Conservation (phyloP, 2,888 invertebrate species). For the Geotrupes spiniger region DNA sequence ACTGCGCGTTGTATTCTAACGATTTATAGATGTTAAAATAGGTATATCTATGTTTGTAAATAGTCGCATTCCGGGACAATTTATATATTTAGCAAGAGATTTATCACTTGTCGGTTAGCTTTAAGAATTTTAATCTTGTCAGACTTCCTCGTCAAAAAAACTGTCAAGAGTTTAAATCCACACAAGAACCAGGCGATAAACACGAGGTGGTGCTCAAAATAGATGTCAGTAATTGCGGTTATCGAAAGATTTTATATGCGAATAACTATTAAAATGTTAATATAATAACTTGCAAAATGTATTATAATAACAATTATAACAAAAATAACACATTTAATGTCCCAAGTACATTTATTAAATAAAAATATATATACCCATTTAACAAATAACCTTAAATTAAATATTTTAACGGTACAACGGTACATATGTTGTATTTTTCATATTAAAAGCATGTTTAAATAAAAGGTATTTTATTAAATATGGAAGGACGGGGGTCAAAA, state of each 20-base stretch:
- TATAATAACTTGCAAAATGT: no score
- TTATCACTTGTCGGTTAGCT: conserved; percentile 47
- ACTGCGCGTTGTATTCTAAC: conserved; percentile 9
- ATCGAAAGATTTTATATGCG: background rate
- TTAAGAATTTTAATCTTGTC: conserved; percentile 47
- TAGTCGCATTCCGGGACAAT: conserved; percentile 48
- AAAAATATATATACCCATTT: no score
- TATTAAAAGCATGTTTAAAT: no score
- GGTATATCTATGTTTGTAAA: conserved; percentile 33
- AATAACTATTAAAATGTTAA: no score
- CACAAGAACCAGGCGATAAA: conserved; percentile 4
- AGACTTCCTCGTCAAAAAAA: conserved; percentile 39
- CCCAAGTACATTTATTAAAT: no score
- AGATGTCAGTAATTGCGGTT: background rate
- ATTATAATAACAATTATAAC: no score
- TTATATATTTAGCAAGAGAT: conserved; percentile 51
- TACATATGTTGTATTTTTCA: no score
- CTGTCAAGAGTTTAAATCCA: conserved; percentile 1
- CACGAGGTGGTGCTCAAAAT: conserved; percentile 1
- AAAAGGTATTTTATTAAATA: no score
- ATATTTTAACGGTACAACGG: no score
- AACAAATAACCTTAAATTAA: no score
- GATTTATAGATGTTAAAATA: conserved; percentile 34
- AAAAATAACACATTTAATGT: no score
- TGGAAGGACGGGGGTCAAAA: no score